Evolutionary conservation across 2,888 invertebrate species (phyloP).

Genomic region (Ophion ventricosus): DNA sequence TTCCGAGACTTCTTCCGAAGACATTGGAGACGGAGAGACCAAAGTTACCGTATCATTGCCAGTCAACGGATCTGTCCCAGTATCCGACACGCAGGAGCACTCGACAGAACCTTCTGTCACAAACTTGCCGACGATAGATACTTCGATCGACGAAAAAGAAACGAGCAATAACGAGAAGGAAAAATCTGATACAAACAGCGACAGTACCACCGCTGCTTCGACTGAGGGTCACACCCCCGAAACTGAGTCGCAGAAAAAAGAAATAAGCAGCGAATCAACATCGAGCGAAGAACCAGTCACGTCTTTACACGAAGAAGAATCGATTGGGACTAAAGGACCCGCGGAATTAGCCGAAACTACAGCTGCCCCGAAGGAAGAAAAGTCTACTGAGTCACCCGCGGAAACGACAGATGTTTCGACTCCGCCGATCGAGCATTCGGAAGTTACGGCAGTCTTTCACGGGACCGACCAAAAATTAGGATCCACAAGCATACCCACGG

Average conservation of each 20-base stretch:
- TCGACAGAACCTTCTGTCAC: conserved; percentile 52
- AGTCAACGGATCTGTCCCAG: conserved; percentile 42
- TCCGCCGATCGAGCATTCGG: not conserved
- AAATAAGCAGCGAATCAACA: not conserved
- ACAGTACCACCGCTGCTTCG: not conserved
- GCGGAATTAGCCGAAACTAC: conserved; percentile 40
- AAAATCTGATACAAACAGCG: conserved; percentile 34
- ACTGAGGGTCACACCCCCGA: conserved; percentile 17
- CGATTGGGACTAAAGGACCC: conserved; percentile 7
- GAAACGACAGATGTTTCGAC: conserved; percentile 24
- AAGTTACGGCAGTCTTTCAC: conserved; percentile 1
- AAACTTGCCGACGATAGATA: conserved; percentile 47
- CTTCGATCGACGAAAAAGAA: conserved; percentile 18
- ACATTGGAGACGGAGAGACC: conserved; percentile 63
- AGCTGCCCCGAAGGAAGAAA: conserved; percentile 44
- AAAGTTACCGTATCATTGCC: conserved; percentile 44
- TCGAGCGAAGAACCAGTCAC: conserved; percentile 38
- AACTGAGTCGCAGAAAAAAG: conserved; percentile 5
- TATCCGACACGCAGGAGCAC: conserved; percentile 24
- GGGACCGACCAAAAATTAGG: conserved; percentile 18
- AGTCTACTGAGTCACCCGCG: conserved; percentile 2
- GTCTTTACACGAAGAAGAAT: conserved; percentile 17
- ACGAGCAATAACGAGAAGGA: conserved; percentile 38
- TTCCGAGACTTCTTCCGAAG: conserved; percentile 66
- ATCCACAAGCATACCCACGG: conserved; percentile 16